phyloP scores from a whole-genome alignment of 2,797 vertebrate genomes.

The Poecilia wingei region DNA sequence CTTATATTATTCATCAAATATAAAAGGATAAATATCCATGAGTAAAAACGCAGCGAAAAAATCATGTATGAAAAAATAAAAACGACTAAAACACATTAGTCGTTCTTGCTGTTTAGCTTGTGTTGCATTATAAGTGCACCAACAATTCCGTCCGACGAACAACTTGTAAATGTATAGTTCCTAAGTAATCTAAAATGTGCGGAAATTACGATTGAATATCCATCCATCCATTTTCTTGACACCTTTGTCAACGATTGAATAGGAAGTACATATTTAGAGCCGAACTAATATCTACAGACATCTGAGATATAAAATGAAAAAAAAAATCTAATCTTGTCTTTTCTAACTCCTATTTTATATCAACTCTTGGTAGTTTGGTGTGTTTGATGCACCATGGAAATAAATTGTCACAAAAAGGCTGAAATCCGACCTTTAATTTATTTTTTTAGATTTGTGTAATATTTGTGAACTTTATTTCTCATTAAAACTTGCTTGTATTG shows the following conservation, averaged over 20 bases:
- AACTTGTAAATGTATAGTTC: slow-evolving; percentile 13
- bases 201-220: not conserved
- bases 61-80: not conserved
- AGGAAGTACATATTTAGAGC: not conserved
- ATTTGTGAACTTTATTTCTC: not conserved
- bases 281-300: not conserved
- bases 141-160: slow-evolving; percentile 15
- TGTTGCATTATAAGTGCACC: slow-evolving; percentile 36
- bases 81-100: slow-evolving; percentile 12
- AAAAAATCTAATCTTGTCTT: not conserved
- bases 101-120: slow-evolving; percentile 38
- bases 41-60: not conserved
- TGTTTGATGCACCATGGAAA: not conserved
- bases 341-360: not conserved
- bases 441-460: not conserved
- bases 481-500: not conserved
- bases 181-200: not conserved
- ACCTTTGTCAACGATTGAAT: not conserved
- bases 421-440: not conserved
- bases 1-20: not conserved
- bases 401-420: not conserved
- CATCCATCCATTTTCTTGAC: no score
- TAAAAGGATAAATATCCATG: not conserved
- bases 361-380: not conserved
- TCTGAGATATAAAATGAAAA: not conserved